Conservation (phyloP, 2,888 invertebrate species). For the Acanthoscelides obtectus region DNA sequence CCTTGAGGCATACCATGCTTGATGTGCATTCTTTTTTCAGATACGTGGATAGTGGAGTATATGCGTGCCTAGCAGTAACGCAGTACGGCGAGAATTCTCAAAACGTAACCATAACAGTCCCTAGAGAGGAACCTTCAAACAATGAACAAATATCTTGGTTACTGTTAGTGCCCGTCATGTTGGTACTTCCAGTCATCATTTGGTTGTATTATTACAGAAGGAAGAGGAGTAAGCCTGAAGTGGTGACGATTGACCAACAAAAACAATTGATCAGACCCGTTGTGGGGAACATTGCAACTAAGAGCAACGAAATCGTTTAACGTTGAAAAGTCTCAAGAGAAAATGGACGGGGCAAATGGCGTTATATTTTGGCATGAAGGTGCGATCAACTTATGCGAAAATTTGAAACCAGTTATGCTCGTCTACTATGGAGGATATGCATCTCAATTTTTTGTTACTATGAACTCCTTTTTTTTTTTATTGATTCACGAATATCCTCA, state of each 20-base stretch:
- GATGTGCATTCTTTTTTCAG: too few relatives aligned
- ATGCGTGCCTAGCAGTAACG: constrained; percentile 41
- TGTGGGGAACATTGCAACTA: constrained; percentile 8
- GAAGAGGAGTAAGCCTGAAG: constrained; percentile 26
- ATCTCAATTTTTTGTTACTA: not conserved
- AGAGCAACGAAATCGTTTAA: constrained; percentile 15
- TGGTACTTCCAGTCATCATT: constrained; percentile 37
- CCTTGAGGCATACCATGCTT: too few relatives aligned
- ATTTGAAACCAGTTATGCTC: too few relatives aligned
- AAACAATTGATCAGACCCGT: constrained; percentile 24
- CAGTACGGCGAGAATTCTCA: constrained; percentile 36
- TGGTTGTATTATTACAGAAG: constrained; percentile 40
- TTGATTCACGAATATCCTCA: too few relatives aligned
- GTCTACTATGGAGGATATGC: not conserved
- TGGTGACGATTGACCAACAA: constrained; percentile 23
- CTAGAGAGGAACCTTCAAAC: constrained; percentile 20
- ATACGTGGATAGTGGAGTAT: constrained; percentile 37
- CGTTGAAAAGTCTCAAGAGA: not conserved
- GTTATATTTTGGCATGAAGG: too few relatives aligned
- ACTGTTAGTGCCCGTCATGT: constrained; percentile 39
- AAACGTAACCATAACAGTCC: constrained; percentile 35
- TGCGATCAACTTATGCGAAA: too few relatives aligned
- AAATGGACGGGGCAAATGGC: too few relatives aligned
- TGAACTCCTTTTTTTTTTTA: not conserved
- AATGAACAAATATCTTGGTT: constrained; percentile 33